Percentiles rank a stretch among this genome's conserved stretches.
Evolutionary conservation across 2,797 vertebrate genomes (phyloP).

Genomic region (Lerista edwardsae): DNA sequence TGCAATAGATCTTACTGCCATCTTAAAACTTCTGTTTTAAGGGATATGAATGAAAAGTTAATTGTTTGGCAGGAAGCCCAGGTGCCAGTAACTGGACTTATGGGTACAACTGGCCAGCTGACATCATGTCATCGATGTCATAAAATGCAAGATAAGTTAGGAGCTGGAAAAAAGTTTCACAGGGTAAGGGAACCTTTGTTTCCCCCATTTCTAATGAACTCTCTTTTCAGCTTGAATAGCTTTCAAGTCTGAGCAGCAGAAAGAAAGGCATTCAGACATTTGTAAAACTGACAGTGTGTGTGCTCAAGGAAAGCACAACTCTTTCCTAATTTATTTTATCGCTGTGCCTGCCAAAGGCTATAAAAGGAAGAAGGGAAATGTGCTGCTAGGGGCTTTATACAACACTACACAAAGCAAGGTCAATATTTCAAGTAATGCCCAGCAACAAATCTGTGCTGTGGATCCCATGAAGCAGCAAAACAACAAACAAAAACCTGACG

Average conservation of each 20-base stretch:
- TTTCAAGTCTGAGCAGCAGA: neutral
- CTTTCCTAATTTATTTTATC: neutral
- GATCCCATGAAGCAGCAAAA: neutral
- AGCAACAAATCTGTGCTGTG: neutral
- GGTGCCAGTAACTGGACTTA: neutral
- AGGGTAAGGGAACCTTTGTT: neutral
- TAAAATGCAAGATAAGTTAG: neutral
- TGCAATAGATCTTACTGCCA: neutral
- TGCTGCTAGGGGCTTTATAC: neutral
- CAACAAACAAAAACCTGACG: neutral
- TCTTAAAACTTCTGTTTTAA: neutral
- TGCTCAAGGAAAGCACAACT: neutral
- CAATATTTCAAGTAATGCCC: neutral
- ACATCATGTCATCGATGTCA: neutral
- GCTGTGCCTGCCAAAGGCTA: neutral
- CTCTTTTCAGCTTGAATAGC: neutral
- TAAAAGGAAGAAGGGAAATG: neutral
- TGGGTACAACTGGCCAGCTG: slow-evolving; percentile 4
- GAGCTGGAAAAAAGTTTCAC: slow-evolving; percentile 9
- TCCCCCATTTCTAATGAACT: slow-evolving; percentile 3
- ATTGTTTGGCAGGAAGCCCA: neutral
- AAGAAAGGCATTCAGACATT: neutral
- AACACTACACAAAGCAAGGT: neutral
- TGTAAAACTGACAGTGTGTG: slow-evolving; percentile 8
- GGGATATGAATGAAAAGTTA: slow-evolving; percentile 11